Evolutionary conservation across 1,140 invertebrate genomes (phyloP), one percentile per base, ranked within the genome.

Genomic region (Antheraea pernyi): DNA sequence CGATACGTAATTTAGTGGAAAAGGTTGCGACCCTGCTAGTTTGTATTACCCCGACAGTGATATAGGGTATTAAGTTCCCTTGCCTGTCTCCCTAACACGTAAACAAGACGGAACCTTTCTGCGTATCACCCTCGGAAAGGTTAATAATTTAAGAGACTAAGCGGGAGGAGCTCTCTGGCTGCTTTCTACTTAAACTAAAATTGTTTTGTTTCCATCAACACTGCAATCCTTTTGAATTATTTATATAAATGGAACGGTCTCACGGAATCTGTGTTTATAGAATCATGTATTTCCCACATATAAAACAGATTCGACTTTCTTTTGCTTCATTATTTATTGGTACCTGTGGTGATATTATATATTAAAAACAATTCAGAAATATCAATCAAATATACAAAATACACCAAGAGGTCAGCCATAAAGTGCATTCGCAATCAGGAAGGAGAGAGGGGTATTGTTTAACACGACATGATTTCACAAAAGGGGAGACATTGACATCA

Each of bases 81-180:
- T 82, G 83, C 81, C 85, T 78, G 77, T 86, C 85, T 90, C 88
- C 85, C 89, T 88, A 87, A 88, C 86, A 83, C 88, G 88, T 91
- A 91, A 91, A 91, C 88, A 89, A 91, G 88, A 88, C 85, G 81
- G 81, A 89, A 87, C 86, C 87, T 90, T 91, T 89, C 86, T 84
- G 77, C 83, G 87, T 86, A 88, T 89, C 86, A 74, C 84, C 84
- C 84, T 85, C 76, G 79, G 81, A 81, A 78, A 81, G 82, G 87
- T 91, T 89, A 89, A 91, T 91, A 91, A 90, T 91, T 89, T 89
- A 91, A 77, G 77, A 89, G 85, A 87, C 87, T 88, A 89, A 89
- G 82, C 81, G 83, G 74, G 84, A 78, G 74, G 79, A 77, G 77
- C 81, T 83, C 80, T 80, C 76, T 78, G 76, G 81, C 80, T 85